Conservation (phyloP, 1,140 invertebrate genomes). For the Orchesella cincta region DNA sequence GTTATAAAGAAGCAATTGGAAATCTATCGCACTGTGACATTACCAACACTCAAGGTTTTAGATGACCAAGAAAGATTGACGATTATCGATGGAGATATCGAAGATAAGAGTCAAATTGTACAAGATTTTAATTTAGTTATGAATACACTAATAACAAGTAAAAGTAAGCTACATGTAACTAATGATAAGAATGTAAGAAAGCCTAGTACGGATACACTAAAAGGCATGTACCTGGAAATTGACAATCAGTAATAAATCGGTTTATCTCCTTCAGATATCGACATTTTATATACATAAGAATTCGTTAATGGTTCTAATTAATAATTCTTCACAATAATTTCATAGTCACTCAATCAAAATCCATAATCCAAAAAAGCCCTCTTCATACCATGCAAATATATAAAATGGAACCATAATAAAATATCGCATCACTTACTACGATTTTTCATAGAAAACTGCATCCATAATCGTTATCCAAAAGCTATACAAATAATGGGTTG, state of each 20-base stretch:
- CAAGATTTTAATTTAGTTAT: slow-evolving; percentile 28
- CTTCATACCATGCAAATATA: no score
- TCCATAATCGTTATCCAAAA: no score
- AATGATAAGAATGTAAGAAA: slow-evolving; percentile 29
- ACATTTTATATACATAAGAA: no score
- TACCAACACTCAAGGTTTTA: slow-evolving; percentile 81
- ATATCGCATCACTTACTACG: no score
- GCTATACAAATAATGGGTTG: no score
- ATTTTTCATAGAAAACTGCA: no score
- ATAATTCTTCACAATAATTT: no score
- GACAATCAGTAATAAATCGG: slow-evolving; percentile 44
- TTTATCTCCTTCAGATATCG: not conserved
- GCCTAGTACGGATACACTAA: slow-evolving; percentile 53
- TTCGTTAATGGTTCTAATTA: no score
- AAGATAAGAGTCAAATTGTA: slow-evolving; percentile 28
- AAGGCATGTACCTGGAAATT: slow-evolving; percentile 55
- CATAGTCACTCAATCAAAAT: no score
- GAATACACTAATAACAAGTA: slow-evolving; percentile 11
- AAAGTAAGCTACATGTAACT: not conserved
- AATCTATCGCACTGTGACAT: slow-evolving; percentile 78
- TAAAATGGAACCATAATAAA: no score
- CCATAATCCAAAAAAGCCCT: no score
- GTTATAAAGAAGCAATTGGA: slow-evolving; percentile 73
- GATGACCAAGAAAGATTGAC: slow-evolving; percentile 75
- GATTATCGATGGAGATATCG: slow-evolving; percentile 57